Evolutionary conservation across 1,140 invertebrate species (phyloP).

Genomic region (Spodoptera litura): DNA sequence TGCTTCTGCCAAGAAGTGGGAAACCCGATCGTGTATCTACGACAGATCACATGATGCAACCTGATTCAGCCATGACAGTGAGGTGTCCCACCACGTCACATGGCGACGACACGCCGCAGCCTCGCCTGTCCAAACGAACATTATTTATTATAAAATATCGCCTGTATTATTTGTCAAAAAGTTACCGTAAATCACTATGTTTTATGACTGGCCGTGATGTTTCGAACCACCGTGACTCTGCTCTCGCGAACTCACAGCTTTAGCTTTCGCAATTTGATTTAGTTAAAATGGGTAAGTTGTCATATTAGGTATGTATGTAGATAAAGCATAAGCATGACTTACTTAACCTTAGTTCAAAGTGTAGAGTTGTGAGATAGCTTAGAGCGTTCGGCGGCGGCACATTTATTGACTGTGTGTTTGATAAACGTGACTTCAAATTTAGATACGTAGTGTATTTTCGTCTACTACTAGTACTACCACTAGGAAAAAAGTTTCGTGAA

Average conservation of each 20-base stretch:
- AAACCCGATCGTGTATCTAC: neutral
- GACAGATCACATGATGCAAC: constrained; percentile 32
- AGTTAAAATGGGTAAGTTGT: too few species aligned
- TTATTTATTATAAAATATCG: constrained; percentile 24
- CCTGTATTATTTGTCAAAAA: constrained; percentile 34
- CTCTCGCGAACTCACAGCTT: neutral
- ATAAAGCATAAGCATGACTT: too few species aligned
- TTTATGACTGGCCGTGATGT: constrained; percentile 8
- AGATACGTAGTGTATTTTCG: too few species aligned
- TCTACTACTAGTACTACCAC: too few species aligned
- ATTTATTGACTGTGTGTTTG: too few species aligned
- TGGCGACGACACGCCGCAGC: constrained; percentile 15
- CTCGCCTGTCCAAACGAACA: constrained; percentile 18
- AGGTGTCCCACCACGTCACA: constrained; percentile 7
- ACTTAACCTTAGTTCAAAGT: too few species aligned
- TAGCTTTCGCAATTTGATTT: too few species aligned
- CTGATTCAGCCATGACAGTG: constrained; percentile 34
- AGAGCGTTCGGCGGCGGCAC: too few species aligned
- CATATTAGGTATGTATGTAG: too few species aligned
- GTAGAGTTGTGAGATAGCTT: too few species aligned
- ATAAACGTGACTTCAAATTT: too few species aligned
- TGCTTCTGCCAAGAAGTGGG: constrained; percentile 5
- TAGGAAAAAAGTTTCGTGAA: too few species aligned
- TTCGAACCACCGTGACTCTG: neutral
- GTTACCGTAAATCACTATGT: constrained; percentile 12